A percentile compares a stretch with the other conserved stretches of the same genome.
Evolutionary conservation across 2,888 invertebrate species (phyloP).

Genomic region (Brachyptera putata): DNA sequence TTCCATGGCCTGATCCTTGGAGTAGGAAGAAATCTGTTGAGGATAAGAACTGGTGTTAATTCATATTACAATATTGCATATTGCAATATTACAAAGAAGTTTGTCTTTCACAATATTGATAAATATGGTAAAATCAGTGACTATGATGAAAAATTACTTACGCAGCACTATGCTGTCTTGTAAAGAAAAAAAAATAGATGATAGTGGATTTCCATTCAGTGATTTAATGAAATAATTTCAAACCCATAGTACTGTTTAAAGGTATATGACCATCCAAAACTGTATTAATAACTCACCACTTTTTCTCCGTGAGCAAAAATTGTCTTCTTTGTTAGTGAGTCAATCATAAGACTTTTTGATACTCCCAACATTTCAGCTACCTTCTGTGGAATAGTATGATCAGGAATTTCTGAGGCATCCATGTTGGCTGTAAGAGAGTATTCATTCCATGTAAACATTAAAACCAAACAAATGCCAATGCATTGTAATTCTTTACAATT

Average conservation of each 20-base stretch:
- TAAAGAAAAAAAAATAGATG: no score
- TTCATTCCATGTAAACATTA: not conserved
- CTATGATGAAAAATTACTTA: not conserved
- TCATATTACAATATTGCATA: no score
- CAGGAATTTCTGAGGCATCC: slow-evolving; percentile 81
- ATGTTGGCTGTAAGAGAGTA: slow-evolving; percentile 62
- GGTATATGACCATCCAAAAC: no score
- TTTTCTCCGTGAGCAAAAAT: slow-evolving; percentile 80
- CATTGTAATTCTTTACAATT: no score
- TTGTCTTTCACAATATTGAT: not conserved
- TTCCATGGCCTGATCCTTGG: slow-evolving; percentile 72
- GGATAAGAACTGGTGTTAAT: no score
- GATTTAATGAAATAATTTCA: not conserved
- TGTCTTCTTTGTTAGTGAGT: slow-evolving; percentile 80
- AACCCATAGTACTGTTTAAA: no score
- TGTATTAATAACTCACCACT: slow-evolving; percentile 49
- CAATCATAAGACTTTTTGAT: slow-evolving; percentile 62
- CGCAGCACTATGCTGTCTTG: no score
- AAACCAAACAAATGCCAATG: not conserved
- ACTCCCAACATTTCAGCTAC: slow-evolving; percentile 70
- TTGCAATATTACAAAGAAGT: not conserved
- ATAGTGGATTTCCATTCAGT: no score
- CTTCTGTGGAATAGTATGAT: slow-evolving; percentile 61
- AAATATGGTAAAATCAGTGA: not conserved
- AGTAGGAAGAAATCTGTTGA: slow-evolving; percentile 57